Percentiles rank a stretch among this genome's conserved stretches.
Evolutionary conservation across 2,113 vertebrate genomes (phyloP).

Genomic region (Paradoxurus hermaphroditus): DNA sequence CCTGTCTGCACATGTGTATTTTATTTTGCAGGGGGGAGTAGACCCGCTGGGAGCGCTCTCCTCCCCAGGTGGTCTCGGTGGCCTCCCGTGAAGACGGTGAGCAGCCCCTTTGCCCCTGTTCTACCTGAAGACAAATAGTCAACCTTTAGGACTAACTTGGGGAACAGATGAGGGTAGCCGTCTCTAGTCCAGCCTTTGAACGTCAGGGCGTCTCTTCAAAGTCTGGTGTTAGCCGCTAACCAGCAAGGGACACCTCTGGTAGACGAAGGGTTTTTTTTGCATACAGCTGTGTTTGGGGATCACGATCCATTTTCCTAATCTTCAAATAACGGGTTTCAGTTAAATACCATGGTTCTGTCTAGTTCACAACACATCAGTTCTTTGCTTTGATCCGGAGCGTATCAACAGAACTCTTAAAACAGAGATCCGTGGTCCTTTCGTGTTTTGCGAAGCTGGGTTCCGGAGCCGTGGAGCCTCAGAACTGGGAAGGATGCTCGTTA

Average conservation of each 20-base stretch:
- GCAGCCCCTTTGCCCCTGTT: background rate
- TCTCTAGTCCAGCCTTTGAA: background rate
- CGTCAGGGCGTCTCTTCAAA: rapidly evolving
- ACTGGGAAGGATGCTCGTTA: background rate
- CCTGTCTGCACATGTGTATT: background rate
- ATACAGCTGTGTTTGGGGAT: rapidly evolving
- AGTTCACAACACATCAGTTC: background rate
- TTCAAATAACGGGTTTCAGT: background rate
- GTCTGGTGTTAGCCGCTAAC: background rate
- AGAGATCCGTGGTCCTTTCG: background rate
- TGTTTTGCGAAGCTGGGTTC: background rate
- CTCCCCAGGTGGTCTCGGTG: background rate
- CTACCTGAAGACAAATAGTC: background rate
- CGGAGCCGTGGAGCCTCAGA: background rate
- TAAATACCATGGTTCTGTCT: background rate
- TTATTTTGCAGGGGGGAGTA: background rate
- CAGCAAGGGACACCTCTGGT: rapidly evolving
- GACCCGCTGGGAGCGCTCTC: too few relatives aligned
- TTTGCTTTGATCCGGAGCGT: background rate
- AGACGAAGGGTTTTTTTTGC: background rate
- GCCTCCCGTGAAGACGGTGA: too few relatives aligned
- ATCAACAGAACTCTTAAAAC: background rate
- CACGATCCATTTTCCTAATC: background rate
- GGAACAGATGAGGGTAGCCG: too few relatives aligned
- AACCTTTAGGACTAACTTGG: background rate